Percentiles rank a stretch among this genome's conserved stretches.
phyloP scores from a whole-genome alignment of 2,113 vertebrate genomes.

The Dissostichus mawsoni region DNA sequence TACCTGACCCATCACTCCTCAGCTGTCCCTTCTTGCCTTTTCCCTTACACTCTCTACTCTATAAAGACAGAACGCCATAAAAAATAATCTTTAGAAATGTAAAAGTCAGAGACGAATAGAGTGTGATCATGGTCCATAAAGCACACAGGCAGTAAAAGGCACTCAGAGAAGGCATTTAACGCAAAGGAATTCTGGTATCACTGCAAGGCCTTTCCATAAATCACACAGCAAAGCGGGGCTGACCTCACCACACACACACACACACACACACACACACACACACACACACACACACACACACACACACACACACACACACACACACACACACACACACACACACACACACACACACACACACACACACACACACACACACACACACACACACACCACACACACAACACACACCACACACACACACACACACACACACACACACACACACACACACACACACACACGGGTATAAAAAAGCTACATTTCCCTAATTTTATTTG shows the following conservation, averaged over 20 bases:
- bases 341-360: constrained; percentile 35
- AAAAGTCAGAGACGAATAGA: constrained; percentile 60
- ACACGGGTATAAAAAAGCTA: constrained; percentile 4
- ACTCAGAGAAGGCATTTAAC: constrained; percentile 75
- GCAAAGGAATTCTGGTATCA: constrained; percentile 80
- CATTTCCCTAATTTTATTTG: constrained; percentile 31
- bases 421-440: constrained; percentile 34
- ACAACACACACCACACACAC: constrained; percentile 35
- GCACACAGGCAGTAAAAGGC: constrained; percentile 70
- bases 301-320: neutral
- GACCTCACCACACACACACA: constrained; percentile 49
- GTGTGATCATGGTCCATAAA: constrained; percentile 76
- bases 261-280: neutral
- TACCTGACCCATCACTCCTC: neutral
- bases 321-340: neutral
- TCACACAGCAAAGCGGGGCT: constrained; percentile 57
- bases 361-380: constrained; percentile 36
- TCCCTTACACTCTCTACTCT: constrained; percentile 25
- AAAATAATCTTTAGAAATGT: constrained; percentile 60
- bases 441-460: constrained; percentile 32
- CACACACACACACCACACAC: neutral
- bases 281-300: constrained; percentile 2
- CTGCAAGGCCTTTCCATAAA: constrained; percentile 75
- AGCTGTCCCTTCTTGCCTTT: constrained; percentile 1
- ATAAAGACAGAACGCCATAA: constrained; percentile 63